phyloP scores from a whole-genome alignment of 2,113 vertebrate genomes.

The Crotalus viridis region DNA sequence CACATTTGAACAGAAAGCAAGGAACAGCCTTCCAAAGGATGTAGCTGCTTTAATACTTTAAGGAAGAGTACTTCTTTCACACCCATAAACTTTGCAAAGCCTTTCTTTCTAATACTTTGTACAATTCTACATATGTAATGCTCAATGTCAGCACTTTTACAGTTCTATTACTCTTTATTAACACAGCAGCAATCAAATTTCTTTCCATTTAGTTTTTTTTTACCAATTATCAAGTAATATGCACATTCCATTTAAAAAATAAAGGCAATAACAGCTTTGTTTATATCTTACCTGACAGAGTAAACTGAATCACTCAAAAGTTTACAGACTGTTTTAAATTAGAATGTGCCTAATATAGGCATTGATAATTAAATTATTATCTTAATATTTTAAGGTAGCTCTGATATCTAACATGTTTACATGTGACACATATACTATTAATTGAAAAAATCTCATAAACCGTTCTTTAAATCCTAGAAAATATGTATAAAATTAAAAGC shows the following conservation, averaged over 20 bases:
- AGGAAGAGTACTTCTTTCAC: neutral
- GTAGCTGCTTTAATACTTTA: neutral
- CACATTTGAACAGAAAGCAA: neutral
- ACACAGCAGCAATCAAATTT: neutral
- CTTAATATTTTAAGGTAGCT: neutral
- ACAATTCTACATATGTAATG: neutral
- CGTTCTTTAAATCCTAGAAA: conserved; percentile 23
- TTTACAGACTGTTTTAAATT: neutral
- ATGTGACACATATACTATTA: neutral
- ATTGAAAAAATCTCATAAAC: conserved; percentile 1
- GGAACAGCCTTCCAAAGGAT: neutral
- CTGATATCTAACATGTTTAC: neutral
- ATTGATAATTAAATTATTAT: neutral
- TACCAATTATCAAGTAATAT: neutral
- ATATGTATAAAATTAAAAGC: conserved; percentile 32
- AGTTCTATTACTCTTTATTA: neutral
- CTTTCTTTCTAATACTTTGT: neutral
- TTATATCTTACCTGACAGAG: neutral
- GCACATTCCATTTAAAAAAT: neutral
- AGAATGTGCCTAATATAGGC: neutral
- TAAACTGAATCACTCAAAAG: neutral
- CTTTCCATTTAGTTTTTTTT: neutral
- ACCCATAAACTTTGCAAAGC: neutral
- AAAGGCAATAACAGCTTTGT: neutral
- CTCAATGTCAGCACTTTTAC: conserved; percentile 23